These are phyloP conservation scores for Tokudaia tokunoshimensis DNA, from an alignment of 2,797 vertebrate genomes.

Conservation along the genomic window DNA sequence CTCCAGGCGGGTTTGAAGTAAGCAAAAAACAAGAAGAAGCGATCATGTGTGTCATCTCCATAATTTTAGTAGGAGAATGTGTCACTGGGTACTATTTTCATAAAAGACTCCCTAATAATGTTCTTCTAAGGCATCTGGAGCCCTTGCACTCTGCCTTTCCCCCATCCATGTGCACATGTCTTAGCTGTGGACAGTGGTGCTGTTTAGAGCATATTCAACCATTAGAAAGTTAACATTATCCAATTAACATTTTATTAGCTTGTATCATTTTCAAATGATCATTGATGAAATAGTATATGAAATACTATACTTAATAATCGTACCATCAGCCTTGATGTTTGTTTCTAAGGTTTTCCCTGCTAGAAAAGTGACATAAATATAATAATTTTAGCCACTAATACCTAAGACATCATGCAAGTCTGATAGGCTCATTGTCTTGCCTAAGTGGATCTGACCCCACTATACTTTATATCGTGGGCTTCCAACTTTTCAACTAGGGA, in stretches of 20 bases:
- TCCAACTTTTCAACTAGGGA: background rate
- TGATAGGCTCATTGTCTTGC: background rate
- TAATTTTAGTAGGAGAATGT: background rate
- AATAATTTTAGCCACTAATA: background rate
- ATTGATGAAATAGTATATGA: background rate
- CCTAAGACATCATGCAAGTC: background rate
- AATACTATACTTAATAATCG: background rate
- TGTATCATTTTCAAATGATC: background rate
- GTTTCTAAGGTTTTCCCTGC: background rate
- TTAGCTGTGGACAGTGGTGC: background rate
- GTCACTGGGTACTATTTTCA: background rate
- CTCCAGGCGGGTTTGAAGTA: slow-evolving; percentile 79
- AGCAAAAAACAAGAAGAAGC: slow-evolving; percentile 44
- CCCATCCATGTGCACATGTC: background rate
- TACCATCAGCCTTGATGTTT: background rate
- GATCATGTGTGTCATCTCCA: fast-evolving
- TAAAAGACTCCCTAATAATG: fast-evolving
- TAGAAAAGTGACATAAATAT: background rate
- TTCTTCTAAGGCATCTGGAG: fast-evolving
- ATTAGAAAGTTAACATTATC: background rate
- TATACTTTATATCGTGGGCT: background rate
- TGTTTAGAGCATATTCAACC: background rate
- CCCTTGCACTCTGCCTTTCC: background rate
- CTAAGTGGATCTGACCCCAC: too few relatives aligned
- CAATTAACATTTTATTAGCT: background rate